phyloP scores from a whole-genome alignment of 2,113 vertebrate genomes.

The Toxotes jaculatrix region DNA sequence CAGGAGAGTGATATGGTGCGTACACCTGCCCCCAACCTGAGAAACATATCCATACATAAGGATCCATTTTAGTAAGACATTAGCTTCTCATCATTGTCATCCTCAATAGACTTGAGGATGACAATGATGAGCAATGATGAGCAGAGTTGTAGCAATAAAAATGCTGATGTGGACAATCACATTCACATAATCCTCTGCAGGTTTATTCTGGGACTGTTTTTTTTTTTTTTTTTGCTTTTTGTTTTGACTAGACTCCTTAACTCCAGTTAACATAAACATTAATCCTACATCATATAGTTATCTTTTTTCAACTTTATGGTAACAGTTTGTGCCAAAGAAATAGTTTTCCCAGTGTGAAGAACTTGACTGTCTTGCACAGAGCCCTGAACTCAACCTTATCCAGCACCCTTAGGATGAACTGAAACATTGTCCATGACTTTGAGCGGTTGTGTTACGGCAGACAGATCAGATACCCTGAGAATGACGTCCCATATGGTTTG shows the following conservation, averaged over 20 bases:
- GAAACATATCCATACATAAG: conserved; percentile 8
- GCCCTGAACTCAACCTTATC: neutral
- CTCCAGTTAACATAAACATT: no score
- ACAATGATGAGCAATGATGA: no score
- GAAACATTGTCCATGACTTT: neutral
- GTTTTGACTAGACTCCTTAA: neutral
- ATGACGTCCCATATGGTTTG: conserved; percentile 65
- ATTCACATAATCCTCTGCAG: neutral
- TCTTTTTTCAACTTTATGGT: neutral
- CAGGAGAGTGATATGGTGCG: conserved; percentile 28
- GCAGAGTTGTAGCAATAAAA: neutral
- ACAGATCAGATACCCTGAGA: conserved; percentile 5
- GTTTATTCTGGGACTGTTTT: neutral
- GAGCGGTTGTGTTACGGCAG: conserved; percentile 6
- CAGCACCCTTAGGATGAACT: neutral
- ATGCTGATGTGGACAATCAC: neutral
- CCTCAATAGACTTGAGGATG: no score
- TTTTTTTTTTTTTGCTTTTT: neutral
- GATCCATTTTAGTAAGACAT: conserved; percentile 6
- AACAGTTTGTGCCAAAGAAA: neutral
- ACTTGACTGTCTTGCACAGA: no score
- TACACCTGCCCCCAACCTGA: conserved; percentile 58
- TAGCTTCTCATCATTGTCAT: conserved; percentile 1
- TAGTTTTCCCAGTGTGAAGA: neutral
- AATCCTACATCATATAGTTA: neutral